Base-by-base conservation (phyloP, 1,140 invertebrate species). In the Neuroterus valhalla region DNA sequence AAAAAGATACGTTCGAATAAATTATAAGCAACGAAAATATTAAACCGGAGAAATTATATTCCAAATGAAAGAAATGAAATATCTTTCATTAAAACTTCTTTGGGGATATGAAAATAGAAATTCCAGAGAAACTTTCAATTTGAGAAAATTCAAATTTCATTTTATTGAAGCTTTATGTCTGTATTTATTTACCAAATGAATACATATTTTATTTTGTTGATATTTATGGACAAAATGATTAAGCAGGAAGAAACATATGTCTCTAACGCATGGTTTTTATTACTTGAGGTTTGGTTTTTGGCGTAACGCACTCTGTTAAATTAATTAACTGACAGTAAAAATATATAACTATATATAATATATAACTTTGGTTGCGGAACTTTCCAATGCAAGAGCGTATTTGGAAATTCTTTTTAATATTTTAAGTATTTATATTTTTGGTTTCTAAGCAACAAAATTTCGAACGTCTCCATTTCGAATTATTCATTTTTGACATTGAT, bases 91-190 rank as follows among this genome's bases (percentile, higher is more conserved):
- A 38, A 38, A 8, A 38, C 10, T 38, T 5, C 31, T 38, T 8
- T 6, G 31, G 1, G 6, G 5, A 5, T 38, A 8, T 38, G 31
- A 38, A 38, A 38, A 38, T 38, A 48, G 14, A 17, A 77, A 21
- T 77, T 15, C 6, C 26, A 67, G 76, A 76, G 43, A 31, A 23
- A 26, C 45, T 23, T 31, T 50, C 1, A 31, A 70, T 46, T 5
- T 38, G n/a, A n/a, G n/a, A n/a, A n/a, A n/a, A n/a, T n/a, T n/a
- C 31, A 38, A 5, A 38, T 38, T 38, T 8, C 6, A 38, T 38
- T 38, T 8, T 5, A 38, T 38, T 38, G 31, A 38, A 38, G 31
- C 31, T 38, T n/a, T 38, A 62, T 38, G 14, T 62, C 3, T 31
- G 31, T 38, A 62, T 62, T 62, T 62, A 62, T 62, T 62, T 6